Base-by-base conservation (phyloP, 1,140 invertebrate genomes). In the Propsilocerus akamusi region DNA sequence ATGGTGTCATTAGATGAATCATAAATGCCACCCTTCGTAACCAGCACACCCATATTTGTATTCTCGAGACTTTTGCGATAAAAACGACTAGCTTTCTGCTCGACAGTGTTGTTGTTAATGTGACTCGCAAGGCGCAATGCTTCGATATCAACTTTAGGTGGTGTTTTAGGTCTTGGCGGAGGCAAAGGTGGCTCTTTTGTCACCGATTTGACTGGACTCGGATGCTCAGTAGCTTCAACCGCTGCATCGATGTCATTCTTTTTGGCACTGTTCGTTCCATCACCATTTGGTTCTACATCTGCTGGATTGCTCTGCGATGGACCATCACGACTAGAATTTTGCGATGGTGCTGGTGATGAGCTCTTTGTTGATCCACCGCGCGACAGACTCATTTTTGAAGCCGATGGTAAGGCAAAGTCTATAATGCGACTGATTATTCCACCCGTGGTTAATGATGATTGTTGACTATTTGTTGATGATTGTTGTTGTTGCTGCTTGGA, bases 1-100 rank as follows among this genome's bases (percentile, higher is more conserved):
- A 65, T 52, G 49, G 49, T 51, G 14, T 65, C 63, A 41, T 41
- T 41, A 20, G 34, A 41, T 20, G 59, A 56, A 53, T 64, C 51
- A 49, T 26, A 48, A 37, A 26, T 25, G 5, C 46, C 25, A 25
- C 22, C 11, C 8, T 41, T 41, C 14, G 25, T 24, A 6, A 25
- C 22, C 24, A 17, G 25, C 4, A 14, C 34, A 17, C 34, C 34
- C 34, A 41, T 41, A 7, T 14, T 41, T 41, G 34, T 41, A 20
- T 41, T 47, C 11, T 47, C 25, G 20, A 25, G 22, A 25, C 25
- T 47, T 11, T 25, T 47, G n/a, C 46, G 25, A 25, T 25, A 25
- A 14, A 25, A 47, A 25, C 46, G 25, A 25, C 25, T 25, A 25
- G 46, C 22, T 14, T 25, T 25, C 14, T 47, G 25, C 46, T 47